Conservation (phyloP, 92 coral and sea anemone species). For the Porites evermanni region DNA sequence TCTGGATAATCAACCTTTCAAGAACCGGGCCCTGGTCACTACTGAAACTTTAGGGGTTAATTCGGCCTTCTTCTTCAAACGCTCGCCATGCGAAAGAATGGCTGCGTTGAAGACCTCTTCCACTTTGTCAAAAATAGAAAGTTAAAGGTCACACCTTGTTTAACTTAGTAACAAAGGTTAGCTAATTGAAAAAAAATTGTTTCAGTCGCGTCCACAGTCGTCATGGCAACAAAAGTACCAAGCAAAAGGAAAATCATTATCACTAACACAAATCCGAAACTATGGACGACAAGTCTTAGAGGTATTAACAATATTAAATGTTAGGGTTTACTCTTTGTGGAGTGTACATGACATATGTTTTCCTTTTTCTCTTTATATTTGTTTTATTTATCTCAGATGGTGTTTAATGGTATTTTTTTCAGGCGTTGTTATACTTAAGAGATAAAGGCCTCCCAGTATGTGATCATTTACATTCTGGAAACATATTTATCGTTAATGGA, state of each 20-base stretch:
- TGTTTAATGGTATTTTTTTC: neutral
- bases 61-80: too few relatives aligned
- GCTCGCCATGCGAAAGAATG: too few relatives aligned
- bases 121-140: too few relatives aligned
- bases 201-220: slow-evolving; percentile 79
- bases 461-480: slow-evolving; percentile 93
- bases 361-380: too few relatives aligned
- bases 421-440: slow-evolving; percentile 89
- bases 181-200: neutral
- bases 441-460: slow-evolving; percentile 91
- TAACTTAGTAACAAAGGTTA: neutral
- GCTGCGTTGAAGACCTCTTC: too few relatives aligned
- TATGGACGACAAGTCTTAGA: slow-evolving; percentile 93
- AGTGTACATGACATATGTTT: neutral
- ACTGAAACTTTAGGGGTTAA: too few relatives aligned
- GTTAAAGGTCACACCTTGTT: too few relatives aligned
- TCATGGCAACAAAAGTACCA: slow-evolving; percentile 87
- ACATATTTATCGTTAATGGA: slow-evolving; percentile 84
- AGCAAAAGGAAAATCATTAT: slow-evolving; percentile 77
- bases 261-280: slow-evolving; percentile 72
- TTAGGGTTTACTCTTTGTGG: neutral
- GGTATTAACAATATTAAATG: slow-evolving; percentile 44
- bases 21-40: too few relatives aligned
- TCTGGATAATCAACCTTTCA: too few relatives aligned
- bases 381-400: neutral